Evolutionary conservation across 1,140 invertebrate genomes (phyloP), one percentile per base, ranked within the genome.

Genomic region (Leptinotarsa texana): DNA sequence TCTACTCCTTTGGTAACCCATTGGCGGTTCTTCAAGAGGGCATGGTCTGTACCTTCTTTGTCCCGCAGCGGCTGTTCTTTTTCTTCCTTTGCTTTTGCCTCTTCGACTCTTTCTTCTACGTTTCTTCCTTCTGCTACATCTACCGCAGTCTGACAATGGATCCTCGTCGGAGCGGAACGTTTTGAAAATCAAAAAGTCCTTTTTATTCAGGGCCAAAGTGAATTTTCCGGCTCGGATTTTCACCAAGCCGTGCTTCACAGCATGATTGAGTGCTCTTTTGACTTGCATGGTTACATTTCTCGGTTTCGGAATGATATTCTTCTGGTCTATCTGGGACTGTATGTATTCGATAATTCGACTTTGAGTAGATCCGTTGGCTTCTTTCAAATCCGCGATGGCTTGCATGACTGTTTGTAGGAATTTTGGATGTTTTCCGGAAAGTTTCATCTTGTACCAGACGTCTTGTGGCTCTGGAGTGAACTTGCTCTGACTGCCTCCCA

Each of bases 171-270:
- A 65, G n/a, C 69, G 42, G 48, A 74, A 72, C 18, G 57, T 62
- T 57, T 73, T 75, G 48, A 70, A 79, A 66, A 73, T 66, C 8
- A 57, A 72, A 61, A 75, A 77, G 42, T 77, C 75, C 22, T 65
- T 47, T 63, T 75, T 70, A 42, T 70, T 61, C 1, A 79, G 48
- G 1, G 75, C 78, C 15, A 79, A 27, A 13, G 42, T 6, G 33
- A 67, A 79, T 74, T 77, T 79, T 15, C 78, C 78, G 13, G 69
- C 51, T 22, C 24, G 74, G 13, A 74, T 75, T 49, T 75, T 79
- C 2, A 79, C 72, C 22, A 79, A 24, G 15, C 78, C 75, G 5
- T 76, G 62, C 13, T 77, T 62, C 1, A 75, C 13, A 6, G 72
- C 78, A 24, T 79, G 74, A n/a, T 75, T 72, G 18, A 79, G 33